Evolutionary conservation across 2,113 vertebrate species (phyloP), one percentile per base, ranked within the genome.

Genomic region (Corythoichthys haematopterus): DNA sequence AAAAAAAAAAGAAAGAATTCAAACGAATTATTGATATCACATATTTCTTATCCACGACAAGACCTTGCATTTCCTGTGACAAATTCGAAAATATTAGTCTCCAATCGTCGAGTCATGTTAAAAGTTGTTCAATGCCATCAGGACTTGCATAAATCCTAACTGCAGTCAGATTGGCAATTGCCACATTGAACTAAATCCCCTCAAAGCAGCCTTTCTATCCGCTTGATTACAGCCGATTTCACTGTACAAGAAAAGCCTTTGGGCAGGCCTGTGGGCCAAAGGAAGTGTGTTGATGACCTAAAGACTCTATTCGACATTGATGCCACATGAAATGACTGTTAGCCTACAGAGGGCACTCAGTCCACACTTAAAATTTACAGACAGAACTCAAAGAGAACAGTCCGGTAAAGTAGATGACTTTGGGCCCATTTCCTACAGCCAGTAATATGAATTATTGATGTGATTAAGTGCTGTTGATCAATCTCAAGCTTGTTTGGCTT

Each of bases 211-310:
- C 76, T 64, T 65, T 81, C 71, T 78, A 85, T 84, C 83, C 83
- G 80, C 82, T 82, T 87, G 85, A 82, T 87, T 84, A 84, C 78
- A 78, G 68, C 38, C 74, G 82, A 84, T 87, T 84, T 87, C 58
- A 63, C 71, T 65, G 66, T 37, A 66, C 77, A 76, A 69, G 72
- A 53, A 85, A 79, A 87, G 75, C 78, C 67, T 52, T 58, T 6
- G 45, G 68, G 62, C 14, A 56, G 68, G 70, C 61, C 61, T 14
- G 7, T 46, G 50, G 64, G 55, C 48, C 76, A 74, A 48, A 61
- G 50, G 68, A 46, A 67, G 69, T 2, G 55, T 43, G 38, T 43
- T 15, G 66, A 74, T 79, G 74, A 83, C 78, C 82, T 36, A 69
- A 69, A 79, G 75, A 80, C 65, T 68, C 70, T 16, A n/a, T 74